Evolutionary conservation across 2,797 vertebrate genomes (phyloP).

Genomic region (Pseudopleuronectes americanus): DNA sequence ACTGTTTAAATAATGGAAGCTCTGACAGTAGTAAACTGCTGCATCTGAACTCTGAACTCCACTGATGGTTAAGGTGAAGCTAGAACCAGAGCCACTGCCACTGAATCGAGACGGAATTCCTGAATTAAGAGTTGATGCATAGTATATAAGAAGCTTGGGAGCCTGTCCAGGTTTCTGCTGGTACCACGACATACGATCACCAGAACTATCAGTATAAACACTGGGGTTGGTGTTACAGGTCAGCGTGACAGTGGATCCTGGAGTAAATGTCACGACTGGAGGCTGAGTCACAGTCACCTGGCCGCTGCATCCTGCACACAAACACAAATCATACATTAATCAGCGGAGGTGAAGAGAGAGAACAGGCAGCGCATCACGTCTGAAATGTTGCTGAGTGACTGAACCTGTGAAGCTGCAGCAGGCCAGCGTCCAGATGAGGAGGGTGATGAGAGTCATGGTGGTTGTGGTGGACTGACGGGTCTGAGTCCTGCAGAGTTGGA

Average conservation of each 20-base stretch:
- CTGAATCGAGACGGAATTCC: constrained; percentile 56
- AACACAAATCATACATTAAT: no score
- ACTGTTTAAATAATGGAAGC: no score
- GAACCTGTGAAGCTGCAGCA: no score
- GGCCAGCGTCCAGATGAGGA: no score
- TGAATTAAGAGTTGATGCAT: accelerated
- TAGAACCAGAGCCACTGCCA: constrained; percentile 42
- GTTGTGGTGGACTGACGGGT: no score
- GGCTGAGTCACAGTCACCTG: constrained; percentile 65
- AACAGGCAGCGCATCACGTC: no score
- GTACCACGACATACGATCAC: constrained; percentile 38
- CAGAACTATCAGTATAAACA: accelerated
- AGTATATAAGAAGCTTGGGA: constrained; percentile 49
- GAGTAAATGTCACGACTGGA: constrained; percentile 25
- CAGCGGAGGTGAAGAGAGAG: no score
- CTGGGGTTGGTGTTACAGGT: constrained; percentile 30
- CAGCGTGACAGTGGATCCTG: constrained; percentile 47
- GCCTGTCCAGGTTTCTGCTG: constrained; percentile 65
- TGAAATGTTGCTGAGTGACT: no score
- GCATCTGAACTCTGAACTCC: constrained; percentile 45
- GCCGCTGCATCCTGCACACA: constrained; percentile 18
- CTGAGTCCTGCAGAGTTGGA: no score
- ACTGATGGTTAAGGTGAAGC: constrained; percentile 57
- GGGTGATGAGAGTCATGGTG: not conserved
- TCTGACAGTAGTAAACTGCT: constrained; percentile 52